A percentile compares a stretch with the other conserved stretches of the same genome.
These are phyloP conservation scores for Columba livia DNA, from an alignment of 2,113 vertebrate genomes.

Conservation along the genomic window DNA sequence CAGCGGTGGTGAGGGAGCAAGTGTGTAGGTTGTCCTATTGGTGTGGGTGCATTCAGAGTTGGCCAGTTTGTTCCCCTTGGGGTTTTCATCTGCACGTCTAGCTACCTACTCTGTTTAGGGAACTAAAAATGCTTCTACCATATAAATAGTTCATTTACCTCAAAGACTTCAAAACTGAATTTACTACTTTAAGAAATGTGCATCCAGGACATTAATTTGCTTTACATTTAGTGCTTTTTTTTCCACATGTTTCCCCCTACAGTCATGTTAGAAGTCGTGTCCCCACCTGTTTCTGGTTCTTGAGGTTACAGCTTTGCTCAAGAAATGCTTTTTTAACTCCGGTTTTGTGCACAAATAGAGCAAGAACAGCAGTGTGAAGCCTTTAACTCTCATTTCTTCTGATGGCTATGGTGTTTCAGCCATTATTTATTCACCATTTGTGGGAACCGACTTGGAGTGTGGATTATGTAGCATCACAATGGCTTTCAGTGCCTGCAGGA, in stretches of 20 bases:
- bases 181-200: not conserved
- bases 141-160: not conserved
- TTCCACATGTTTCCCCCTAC: not conserved
- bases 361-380: not conserved
- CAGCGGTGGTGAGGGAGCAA: not conserved
- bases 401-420: not conserved
- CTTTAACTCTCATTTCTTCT: not conserved
- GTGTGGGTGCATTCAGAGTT: not conserved
- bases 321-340: not conserved
- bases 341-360: not conserved
- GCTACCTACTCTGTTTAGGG: not conserved
- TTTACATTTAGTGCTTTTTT: not conserved
- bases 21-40: not conserved
- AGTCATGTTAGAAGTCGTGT: not conserved
- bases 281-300: not conserved
- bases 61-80: not conserved
- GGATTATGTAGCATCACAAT: not conserved
- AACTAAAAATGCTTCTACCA: not conserved
- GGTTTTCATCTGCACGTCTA: not conserved
- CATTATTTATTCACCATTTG: not conserved
- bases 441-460: not conserved
- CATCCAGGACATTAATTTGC: not conserved
- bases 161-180: not conserved
- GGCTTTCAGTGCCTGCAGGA: not conserved
- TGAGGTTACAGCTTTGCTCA: not conserved